Evolutionary conservation across 1,140 invertebrate genomes (phyloP).

Genomic region (Tenebrio molitor): DNA sequence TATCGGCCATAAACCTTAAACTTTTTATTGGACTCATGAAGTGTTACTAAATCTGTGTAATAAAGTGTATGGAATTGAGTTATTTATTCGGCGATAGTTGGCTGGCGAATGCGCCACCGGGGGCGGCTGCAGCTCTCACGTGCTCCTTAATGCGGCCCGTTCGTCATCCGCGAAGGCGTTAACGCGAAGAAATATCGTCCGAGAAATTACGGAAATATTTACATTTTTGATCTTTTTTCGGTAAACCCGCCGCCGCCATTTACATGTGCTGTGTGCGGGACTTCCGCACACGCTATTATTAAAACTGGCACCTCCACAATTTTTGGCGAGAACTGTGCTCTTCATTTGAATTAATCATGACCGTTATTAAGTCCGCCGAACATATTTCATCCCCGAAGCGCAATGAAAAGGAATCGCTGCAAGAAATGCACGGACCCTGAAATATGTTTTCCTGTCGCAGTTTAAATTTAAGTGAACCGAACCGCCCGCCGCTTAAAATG

Average conservation of each 20-base stretch:
- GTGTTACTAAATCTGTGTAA: conserved; percentile 45
- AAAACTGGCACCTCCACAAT: conserved; percentile 8
- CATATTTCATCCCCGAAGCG: conserved; percentile 30
- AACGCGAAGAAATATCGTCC: conserved; percentile 43
- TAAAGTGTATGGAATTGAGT: conserved; percentile 45
- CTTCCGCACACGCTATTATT: not conserved
- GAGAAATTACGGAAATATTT: conserved; percentile 45
- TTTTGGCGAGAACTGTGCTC: conserved; percentile 19
- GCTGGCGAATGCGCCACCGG: conserved; percentile 34
- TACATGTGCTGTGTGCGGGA: not conserved
- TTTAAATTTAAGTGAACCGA: no score
- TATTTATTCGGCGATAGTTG: conserved; percentile 45
- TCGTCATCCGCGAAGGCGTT: conserved; percentile 45
- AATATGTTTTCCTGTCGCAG: conserved; percentile 12
- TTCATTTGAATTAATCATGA: conserved; percentile 37
- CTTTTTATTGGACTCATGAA: conserved; percentile 48
- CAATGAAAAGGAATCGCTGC: conserved; percentile 24
- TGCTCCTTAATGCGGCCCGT: conserved; percentile 46
- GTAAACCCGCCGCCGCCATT: conserved; percentile 7
- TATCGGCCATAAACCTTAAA: conserved; percentile 44
- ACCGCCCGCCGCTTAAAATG: no score
- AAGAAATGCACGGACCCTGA: conserved; percentile 31
- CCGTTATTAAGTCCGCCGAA: conserved; percentile 10
- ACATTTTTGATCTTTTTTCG: conserved; percentile 31
- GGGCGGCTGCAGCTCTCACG: conserved; percentile 41